Evolutionary conservation across 2,797 vertebrate genomes (phyloP), one percentile per base, ranked within the genome.

Genomic region (Ispidina lecontei): DNA sequence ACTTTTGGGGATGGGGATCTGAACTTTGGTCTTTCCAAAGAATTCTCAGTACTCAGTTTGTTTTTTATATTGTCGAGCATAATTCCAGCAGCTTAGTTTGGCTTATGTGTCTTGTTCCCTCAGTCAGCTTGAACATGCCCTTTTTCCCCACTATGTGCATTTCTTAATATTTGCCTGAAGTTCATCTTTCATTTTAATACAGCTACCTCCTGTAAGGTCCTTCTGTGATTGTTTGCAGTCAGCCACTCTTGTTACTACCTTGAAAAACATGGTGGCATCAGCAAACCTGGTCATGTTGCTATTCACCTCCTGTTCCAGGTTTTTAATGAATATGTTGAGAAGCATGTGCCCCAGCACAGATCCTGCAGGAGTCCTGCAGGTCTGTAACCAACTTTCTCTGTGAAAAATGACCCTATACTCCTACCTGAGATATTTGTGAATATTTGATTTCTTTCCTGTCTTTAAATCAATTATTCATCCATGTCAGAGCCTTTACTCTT

Each of bases 241-340:
- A 71, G 62, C 69, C 69, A 49, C 83, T n/a, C 74, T 35, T 26
- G 31, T 69, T 72, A 69, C 43, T 80, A 17, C 55, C 74, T 63
- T 76, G 71, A 49, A 78, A 91, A 81, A 41, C 59, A 17, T 67
- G 63, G 59, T 84, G 85, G 51, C 83, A 73, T 90, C 83, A 94
- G 85, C 90, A 94, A 82, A 94, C 83, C 77, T 84, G 76, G 90
- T 92, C 93, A 88, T 67, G 51, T 92, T 0, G 0, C 70, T 94
- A 49, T 95, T 96, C 88, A 63, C 93, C 90, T 94, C 90, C 93
- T 88, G 2, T 94, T 96, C 88, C 80, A 84, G 91, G 91, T 92
- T 94, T 95, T 88, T 94, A 92, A 86, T 94, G 88, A 94, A 47
- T 90, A 51, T 95, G 39, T 93, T 96, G 91, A 93, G 94, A 92